phyloP scores from a whole-genome alignment of 2,113 vertebrate genomes.

The Cinclus mexicanus region DNA sequence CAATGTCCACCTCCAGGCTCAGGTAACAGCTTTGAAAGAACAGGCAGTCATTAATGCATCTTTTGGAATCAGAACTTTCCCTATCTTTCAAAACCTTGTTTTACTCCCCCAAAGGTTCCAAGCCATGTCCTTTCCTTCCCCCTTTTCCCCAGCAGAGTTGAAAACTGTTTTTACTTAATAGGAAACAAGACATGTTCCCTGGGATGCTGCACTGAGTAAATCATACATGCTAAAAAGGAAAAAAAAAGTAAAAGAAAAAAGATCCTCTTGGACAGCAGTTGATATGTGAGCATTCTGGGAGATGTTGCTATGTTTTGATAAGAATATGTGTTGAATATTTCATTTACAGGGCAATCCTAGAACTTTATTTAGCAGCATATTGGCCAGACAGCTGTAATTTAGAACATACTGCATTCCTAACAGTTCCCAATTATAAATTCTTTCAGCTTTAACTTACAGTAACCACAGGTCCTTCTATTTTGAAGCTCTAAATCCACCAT shows the following conservation, averaged over 20 bases:
- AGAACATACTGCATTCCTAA: conserved; percentile 51
- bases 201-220: not conserved
- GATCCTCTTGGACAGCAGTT: not conserved
- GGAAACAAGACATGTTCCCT: not conserved
- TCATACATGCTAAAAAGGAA: not conserved
- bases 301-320: conserved; percentile 15
- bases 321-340: not conserved
- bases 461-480: conserved; percentile 33
- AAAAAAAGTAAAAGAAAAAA: too few relatives aligned
- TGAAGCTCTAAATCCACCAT: not conserved
- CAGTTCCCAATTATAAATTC: conserved; percentile 51
- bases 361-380: conserved; percentile 57
- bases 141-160: not conserved
- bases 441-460: conserved; percentile 36
- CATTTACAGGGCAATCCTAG: conserved; percentile 43
- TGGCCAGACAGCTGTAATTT: conserved; percentile 63
- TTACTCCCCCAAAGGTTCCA: not conserved
- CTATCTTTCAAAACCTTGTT: not conserved
- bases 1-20: not conserved
- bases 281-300: conserved; percentile 2
- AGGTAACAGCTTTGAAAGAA: not conserved
- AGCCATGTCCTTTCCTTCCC: not conserved
- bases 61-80: not conserved
- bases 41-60: not conserved
- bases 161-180: not conserved